Conservation (phyloP, 2,888 invertebrate genomes). For the Minunthozetes semirufus region DNA sequence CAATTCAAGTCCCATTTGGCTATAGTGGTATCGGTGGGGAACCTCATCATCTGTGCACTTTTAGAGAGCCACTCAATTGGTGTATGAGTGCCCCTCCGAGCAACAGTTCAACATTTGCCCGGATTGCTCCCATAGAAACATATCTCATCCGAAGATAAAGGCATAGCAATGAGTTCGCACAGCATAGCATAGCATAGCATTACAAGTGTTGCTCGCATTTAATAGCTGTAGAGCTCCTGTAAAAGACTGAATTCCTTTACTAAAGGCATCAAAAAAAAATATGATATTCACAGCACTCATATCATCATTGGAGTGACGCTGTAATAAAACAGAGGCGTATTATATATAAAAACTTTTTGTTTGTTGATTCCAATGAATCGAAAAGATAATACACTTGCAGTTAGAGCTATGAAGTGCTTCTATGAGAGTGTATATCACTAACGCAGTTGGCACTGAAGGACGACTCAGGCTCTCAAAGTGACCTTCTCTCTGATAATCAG, state of each 20-base stretch:
- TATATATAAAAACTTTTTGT: conserved; percentile 14
- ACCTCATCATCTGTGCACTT: conserved; percentile 13
- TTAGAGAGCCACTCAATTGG: background rate
- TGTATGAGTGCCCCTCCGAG: conserved; percentile 20
- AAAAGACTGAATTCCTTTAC: conserved; percentile 3
- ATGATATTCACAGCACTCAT: conserved; percentile 11
- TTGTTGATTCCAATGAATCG: conserved; percentile 23
- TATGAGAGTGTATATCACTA: conserved; percentile 25
- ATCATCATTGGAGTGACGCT: conserved; percentile 1
- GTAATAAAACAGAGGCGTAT: conserved; percentile 18
- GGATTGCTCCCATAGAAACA: conserved; percentile 14
- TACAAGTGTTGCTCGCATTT: background rate
- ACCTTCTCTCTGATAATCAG: conserved; percentile 16
- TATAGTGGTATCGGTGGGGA: conserved; percentile 16
- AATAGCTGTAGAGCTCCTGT: background rate
- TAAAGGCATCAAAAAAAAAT: conserved; percentile 11
- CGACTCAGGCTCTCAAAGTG: conserved; percentile 16
- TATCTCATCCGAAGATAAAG: conserved; percentile 27
- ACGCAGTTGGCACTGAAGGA: conserved; percentile 21
- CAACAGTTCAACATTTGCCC: background rate
- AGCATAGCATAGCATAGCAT: background rate
- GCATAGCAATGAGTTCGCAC: background rate
- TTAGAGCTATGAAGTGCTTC: background rate
- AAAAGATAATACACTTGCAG: conserved; percentile 7
- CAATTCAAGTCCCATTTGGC: background rate